phyloP scores from a whole-genome alignment of 2,888 invertebrate genomes.

The Caenorhabditis sp. region DNA sequence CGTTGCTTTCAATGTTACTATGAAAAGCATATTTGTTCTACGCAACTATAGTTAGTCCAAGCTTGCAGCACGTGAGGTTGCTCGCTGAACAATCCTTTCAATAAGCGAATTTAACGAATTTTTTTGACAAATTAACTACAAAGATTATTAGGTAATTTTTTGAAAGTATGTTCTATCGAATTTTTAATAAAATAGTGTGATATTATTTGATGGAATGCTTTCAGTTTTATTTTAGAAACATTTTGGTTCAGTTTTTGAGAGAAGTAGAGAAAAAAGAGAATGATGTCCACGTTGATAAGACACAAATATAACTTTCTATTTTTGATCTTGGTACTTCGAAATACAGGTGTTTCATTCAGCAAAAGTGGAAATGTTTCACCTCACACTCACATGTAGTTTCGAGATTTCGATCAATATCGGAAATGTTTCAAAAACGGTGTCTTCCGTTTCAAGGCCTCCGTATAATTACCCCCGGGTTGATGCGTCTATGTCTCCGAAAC shows the following conservation, averaged over 20 bases:
- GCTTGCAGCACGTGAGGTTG: no score
- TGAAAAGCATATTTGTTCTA: conserved; percentile 1
- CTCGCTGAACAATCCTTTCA: background rate
- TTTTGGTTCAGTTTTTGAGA: background rate
- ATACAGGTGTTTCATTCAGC: no score
- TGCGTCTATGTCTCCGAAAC: conserved; percentile 20
- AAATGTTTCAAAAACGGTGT: background rate
- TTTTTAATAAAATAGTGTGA: no score
- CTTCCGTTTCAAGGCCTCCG: conserved; percentile 47
- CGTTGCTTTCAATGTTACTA: background rate
- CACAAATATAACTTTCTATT: background rate
- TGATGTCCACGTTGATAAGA: background rate
- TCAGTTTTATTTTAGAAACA: background rate
- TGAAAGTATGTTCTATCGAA: no score
- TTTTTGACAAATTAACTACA: no score
- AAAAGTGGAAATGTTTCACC: background rate
- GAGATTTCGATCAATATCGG: background rate
- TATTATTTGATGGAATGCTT: background rate
- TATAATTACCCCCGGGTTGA: conserved; percentile 38
- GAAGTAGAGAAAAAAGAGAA: background rate
- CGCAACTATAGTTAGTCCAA: background rate
- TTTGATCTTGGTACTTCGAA: no score
- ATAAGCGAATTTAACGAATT: no score
- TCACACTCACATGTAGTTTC: no score
- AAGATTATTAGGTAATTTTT: no score